A percentile compares a stretch with the other conserved stretches of the same genome.
Conservation (phyloP, 92 coral and sea anemone genomes). For the Paragorgia papillata region DNA sequence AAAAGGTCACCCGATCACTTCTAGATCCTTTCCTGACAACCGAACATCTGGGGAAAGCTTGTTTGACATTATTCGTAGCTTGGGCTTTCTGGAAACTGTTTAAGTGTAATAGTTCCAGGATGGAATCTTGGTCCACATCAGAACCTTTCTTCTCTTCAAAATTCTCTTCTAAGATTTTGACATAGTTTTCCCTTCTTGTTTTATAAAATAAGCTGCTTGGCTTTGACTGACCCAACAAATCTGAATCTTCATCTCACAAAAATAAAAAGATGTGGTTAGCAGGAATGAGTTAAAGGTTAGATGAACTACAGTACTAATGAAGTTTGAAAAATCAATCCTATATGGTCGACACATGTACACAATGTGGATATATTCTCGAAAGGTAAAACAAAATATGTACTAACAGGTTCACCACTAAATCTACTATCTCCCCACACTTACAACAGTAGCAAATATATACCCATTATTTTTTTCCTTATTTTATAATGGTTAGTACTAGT, state of each 20-base stretch:
- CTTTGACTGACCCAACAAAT: not conserved
- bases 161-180: not conserved
- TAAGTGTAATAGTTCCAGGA: not conserved
- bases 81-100: constrained; percentile 1
- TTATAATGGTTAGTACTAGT: too few relatives aligned
- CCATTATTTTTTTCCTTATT: too few relatives aligned
- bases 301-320: too few relatives aligned
- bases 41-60: constrained; percentile 32
- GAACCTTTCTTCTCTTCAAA: not conserved
- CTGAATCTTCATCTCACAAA: not conserved
- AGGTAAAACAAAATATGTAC: too few relatives aligned
- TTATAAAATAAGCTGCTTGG: not conserved
- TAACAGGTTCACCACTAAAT: too few relatives aligned
- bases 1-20: constrained; percentile 18
- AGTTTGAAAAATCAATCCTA: too few relatives aligned
- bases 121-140: not conserved
- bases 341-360: too few relatives aligned
- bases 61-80: constrained; percentile 11
- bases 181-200: constrained; percentile 2
- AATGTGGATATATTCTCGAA: too few relatives aligned
- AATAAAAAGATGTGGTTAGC: too few relatives aligned
- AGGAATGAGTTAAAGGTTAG: too few relatives aligned
- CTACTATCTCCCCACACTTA: too few relatives aligned
- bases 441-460: too few relatives aligned
- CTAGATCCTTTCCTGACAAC: constrained; percentile 18